Percentiles rank a stretch among this genome's conserved stretches.
Evolutionary conservation across 1,140 invertebrate species (phyloP).

Genomic region (Probaryconus sp.): DNA sequence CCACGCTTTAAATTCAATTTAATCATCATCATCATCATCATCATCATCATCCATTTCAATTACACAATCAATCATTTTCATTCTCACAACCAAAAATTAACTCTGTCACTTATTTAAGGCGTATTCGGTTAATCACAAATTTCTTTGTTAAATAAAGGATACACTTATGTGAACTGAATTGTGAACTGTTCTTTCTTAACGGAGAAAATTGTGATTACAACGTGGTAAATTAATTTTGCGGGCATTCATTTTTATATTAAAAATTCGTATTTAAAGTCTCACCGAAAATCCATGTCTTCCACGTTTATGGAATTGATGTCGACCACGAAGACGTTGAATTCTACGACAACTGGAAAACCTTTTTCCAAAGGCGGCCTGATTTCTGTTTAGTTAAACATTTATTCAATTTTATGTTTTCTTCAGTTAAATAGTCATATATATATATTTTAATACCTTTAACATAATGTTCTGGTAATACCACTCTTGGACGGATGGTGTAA

Average conservation of each 20-base stretch:
- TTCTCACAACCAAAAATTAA: no score
- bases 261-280: conserved; percentile 61
- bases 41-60: no score
- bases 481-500: conserved; percentile 81
- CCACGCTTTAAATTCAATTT: conserved; percentile 80
- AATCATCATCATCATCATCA: background rate
- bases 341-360: conserved; percentile 83
- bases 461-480: conserved; percentile 84
- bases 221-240: no score
- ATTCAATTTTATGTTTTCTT: background rate
- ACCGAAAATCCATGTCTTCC: conserved; percentile 92
- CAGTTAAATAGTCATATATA: no score
- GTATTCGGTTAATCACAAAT: no score
- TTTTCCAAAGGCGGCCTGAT: conserved; percentile 84
- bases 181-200: no score
- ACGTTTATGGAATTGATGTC: conserved; percentile 92
- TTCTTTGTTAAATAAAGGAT: no score
- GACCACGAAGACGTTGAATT: conserved; percentile 88
- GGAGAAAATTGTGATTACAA: no score
- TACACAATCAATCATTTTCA: no score
- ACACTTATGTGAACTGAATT: no score
- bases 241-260: background rate
- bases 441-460: conserved; percentile 80
- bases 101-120: no score
- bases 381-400: conserved; percentile 78